Percentiles rank a stretch among this genome's conserved stretches.
phyloP scores from a whole-genome alignment of 92 coral and sea anemone species.

The Umimayanthus chanpuru region DNA sequence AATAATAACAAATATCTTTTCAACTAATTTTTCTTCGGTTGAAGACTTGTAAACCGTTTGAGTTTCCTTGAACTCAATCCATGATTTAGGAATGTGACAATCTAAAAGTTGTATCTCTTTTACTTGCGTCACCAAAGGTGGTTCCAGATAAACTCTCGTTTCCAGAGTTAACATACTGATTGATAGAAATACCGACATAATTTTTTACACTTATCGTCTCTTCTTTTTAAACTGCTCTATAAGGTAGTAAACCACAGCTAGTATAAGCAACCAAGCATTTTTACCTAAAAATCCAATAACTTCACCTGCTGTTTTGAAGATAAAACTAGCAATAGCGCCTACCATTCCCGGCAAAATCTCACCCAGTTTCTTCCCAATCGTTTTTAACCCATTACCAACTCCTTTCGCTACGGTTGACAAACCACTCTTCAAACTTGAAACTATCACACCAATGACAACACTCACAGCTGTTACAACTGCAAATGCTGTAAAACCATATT shows the following conservation, averaged over 20 bases:
- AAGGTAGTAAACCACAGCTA: slow-evolving; percentile 56
- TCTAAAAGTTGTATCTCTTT: slow-evolving; percentile 28
- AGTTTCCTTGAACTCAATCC: slow-evolving; percentile 11
- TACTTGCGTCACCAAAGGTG: slow-evolving; percentile 31
- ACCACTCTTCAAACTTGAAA: too few species aligned
- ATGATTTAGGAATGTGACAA: slow-evolving; percentile 8
- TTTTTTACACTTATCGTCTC: slow-evolving; percentile 31
- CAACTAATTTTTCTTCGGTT: slow-evolving; percentile 8
- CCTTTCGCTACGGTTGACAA: too few species aligned
- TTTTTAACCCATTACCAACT: slow-evolving; percentile 52
- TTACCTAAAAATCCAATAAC: too few species aligned
- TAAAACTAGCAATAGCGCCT: too few species aligned
- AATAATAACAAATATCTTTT: slow-evolving; percentile 16
- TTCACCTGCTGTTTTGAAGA: too few species aligned
- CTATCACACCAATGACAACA: too few species aligned
- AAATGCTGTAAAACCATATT: slow-evolving; percentile 51
- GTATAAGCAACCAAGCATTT: too few species aligned
- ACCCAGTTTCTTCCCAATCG: slow-evolving; percentile 51
- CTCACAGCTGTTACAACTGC: too few species aligned
- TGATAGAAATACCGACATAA: slow-evolving; percentile 12
- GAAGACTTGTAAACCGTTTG: slow-evolving; percentile 11
- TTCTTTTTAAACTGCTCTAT: slow-evolving; percentile 59
- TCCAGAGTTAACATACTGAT: slow-evolving; percentile 31
- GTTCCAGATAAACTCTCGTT: slow-evolving; percentile 31
- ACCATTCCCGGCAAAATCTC: too few species aligned